phyloP scores from a whole-genome alignment of 2,797 vertebrate species.

The Cephalopachus bancanus region DNA sequence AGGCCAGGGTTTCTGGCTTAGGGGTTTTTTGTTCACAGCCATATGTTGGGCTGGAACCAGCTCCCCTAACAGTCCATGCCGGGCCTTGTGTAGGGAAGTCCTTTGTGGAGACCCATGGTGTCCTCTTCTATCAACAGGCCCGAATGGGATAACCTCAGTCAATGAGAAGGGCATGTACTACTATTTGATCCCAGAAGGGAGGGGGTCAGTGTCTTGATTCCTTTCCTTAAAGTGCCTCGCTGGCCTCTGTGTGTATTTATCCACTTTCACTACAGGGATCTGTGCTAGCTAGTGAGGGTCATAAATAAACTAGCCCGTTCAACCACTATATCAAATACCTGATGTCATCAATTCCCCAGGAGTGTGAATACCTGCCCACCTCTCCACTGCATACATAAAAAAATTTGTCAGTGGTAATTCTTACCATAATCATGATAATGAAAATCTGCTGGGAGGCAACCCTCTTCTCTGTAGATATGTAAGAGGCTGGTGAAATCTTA shows the following conservation, averaged over 20 bases:
- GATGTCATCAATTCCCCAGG: background rate
- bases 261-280: background rate
- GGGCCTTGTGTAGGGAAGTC: background rate
- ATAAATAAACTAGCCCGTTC: background rate
- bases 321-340: background rate
- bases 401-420: background rate
- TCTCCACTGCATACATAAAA: background rate
- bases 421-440: background rate
- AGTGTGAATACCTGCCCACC: background rate
- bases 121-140: background rate
- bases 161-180: background rate
- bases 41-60: background rate
- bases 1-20: background rate
- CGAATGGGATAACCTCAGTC: background rate
- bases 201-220: background rate
- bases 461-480: background rate
- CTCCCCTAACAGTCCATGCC: background rate
- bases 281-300: background rate
- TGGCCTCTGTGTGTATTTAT: background rate
- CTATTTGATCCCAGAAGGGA: background rate
- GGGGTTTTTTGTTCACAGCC: background rate
- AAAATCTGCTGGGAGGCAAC: conserved; percentile 1
- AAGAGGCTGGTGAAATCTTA: background rate
- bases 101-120: background rate
- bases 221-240: background rate